Percentiles rank a stretch among this genome's conserved stretches.
phyloP scores from a whole-genome alignment of 2,888 invertebrate genomes.

The Phortica okadai region DNA sequence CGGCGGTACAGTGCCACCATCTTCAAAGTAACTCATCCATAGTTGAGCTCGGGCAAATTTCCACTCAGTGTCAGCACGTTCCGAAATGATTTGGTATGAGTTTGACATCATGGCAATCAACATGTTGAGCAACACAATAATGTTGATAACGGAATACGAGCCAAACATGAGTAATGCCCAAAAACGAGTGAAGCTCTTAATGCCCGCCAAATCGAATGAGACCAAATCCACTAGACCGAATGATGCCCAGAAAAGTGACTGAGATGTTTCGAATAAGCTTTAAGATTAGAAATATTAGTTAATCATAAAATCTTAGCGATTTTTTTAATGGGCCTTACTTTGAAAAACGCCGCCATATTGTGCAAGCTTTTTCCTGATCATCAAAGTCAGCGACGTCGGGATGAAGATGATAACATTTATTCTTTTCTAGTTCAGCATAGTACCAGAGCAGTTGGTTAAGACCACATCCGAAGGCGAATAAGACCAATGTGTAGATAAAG shows the following conservation, averaged over 20 bases:
- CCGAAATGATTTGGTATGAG: constrained; percentile 98
- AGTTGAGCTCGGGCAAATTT: constrained; percentile 96
- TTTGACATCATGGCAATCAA: constrained; percentile 99
- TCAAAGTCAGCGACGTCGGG: constrained; percentile 89
- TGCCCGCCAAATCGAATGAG: constrained; percentile 95
- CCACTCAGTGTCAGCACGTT: constrained; percentile 97
- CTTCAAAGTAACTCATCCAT: constrained; percentile 98
- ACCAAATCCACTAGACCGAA: constrained; percentile 97
- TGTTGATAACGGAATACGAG: constrained; percentile 97
- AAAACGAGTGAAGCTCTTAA: constrained; percentile 96
- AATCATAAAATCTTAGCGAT: neutral
- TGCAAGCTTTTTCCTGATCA: constrained; percentile 87
- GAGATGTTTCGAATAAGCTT: constrained; percentile 97
- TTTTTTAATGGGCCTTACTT: constrained; percentile 80
- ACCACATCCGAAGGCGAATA: constrained; percentile 98
- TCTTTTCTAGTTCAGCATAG: constrained; percentile 91
- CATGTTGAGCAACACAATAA: constrained; percentile 97
- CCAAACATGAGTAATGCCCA: constrained; percentile 99
- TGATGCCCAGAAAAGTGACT: constrained; percentile 98
- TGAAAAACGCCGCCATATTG: constrained; percentile 91
- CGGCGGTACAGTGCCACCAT: constrained; percentile 92
- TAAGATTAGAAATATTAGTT: constrained; percentile 59
- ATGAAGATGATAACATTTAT: constrained; percentile 87
- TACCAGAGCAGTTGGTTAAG: constrained; percentile 95
- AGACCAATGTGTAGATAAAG: constrained; percentile 93